These are phyloP conservation scores for Trichogramma pretiosum DNA, from an alignment of 1,140 invertebrate species.

Conservation along the genomic window DNA sequence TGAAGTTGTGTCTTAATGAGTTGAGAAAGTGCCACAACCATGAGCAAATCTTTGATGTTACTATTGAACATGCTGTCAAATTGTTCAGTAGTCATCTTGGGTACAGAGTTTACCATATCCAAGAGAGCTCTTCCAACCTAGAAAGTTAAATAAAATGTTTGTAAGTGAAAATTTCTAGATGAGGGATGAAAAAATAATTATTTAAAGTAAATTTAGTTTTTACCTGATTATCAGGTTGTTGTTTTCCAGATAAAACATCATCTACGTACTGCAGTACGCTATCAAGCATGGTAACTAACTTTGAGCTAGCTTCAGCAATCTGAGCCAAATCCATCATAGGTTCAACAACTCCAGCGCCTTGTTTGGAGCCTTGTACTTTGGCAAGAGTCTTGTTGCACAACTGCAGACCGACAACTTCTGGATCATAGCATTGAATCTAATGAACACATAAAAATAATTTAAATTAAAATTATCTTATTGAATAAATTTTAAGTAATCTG, in stretches of 20 bases:
- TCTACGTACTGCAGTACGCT: slow-evolving; percentile 82
- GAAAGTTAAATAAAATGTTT: slow-evolving; percentile 14
- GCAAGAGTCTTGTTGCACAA: slow-evolving; percentile 65
- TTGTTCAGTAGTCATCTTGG: slow-evolving; percentile 79
- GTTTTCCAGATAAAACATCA: slow-evolving; percentile 68
- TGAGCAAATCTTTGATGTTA: slow-evolving; percentile 91
- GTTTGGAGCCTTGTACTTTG: slow-evolving; percentile 28
- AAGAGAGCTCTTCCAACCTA: slow-evolving; percentile 73
- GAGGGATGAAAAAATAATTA: background rate
- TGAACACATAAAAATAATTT: slow-evolving; percentile 12
- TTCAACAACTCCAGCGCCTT: slow-evolving; percentile 57
- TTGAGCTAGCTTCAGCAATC: slow-evolving; percentile 70
- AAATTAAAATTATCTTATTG: background rate
- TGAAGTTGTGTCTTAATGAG: slow-evolving; percentile 93
- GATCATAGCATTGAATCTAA: slow-evolving; percentile 74
- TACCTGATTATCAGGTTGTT: slow-evolving; percentile 62
- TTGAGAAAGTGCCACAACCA: slow-evolving; percentile 92
- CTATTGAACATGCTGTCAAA: slow-evolving; percentile 93
- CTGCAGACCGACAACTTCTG: slow-evolving; percentile 77
- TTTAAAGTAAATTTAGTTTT: background rate
- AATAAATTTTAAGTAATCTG: background rate
- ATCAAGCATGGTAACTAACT: slow-evolving; percentile 68
- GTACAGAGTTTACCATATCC: slow-evolving; percentile 82
- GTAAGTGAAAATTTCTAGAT: background rate
- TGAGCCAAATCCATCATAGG: slow-evolving; percentile 79